Base-by-base conservation (phyloP, 1,140 invertebrate species). In the Akabosia matsudoensis region DNA sequence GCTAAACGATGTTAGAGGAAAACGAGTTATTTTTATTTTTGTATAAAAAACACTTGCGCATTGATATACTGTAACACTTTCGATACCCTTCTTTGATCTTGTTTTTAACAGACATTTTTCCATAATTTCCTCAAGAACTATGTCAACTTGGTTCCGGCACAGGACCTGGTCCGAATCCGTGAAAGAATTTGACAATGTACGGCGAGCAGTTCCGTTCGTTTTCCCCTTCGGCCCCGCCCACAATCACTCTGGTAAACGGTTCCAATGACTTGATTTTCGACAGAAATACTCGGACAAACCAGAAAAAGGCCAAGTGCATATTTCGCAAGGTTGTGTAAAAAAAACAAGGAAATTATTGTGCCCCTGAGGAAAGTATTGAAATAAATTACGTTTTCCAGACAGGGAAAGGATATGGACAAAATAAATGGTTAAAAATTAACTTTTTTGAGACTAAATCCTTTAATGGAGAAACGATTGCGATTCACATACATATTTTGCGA, bases 101-200 rank as follows among this genome's bases (percentile, higher is more conserved):
- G 54, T 22, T 56, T 56, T 56, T 22, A 13, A 7, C 28, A 67
- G 61, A 67, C 28, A 67, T 67, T 67, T 67, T 67, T 30, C 28
- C 61, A 67, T 30, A 67, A 67, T n/a, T 67, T 67, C 22, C 2
- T 67, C 1, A 67, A 67, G 2, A 67, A 67, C 61, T 67, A 67
- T n/a, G 31, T 30, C 24, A 30, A 4, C 10, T 31, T 67, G 61
- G 61, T 67, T 28, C 61, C 61, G 22, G 3, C 61, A 10, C 22
- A 10, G n/a, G 61, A 67, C 13, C 28, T 67, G 4, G 3, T 30
- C 28, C 7, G 31, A 30, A 31, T 67, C 13, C 61, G 61, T 30
- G 61, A 67, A 67, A 28, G 7, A 7, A 30, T 67, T 4, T n/a
- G 10, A 31, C 61, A 4, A 10, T 67, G 28, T 67, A 67, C n/a